A percentile compares a stretch with the other conserved stretches of the same genome.
Evolutionary conservation across 2,797 vertebrate genomes (phyloP).

Genomic region (Esox lucius): DNA sequence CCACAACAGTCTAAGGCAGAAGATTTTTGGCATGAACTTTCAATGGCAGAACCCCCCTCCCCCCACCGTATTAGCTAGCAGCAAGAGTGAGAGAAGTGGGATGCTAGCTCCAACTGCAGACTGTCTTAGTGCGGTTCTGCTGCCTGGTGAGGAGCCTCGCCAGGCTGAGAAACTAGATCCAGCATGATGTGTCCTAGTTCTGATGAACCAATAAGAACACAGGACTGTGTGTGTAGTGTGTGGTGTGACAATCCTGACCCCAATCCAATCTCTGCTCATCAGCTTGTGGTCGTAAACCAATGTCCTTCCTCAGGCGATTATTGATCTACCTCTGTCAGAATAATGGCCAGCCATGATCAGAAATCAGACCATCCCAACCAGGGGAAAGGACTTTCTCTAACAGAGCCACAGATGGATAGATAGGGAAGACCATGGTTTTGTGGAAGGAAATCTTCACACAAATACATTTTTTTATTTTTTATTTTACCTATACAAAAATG

Average conservation of each 20-base stretch:
- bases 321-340: conserved; percentile 46
- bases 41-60: too few relatives aligned
- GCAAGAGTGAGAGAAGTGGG: too few relatives aligned
- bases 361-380: background rate
- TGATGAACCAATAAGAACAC: conserved; percentile 66
- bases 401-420: background rate
- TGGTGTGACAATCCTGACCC: conserved; percentile 20
- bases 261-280: conserved; percentile 63
- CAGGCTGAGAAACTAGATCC: conserved; percentile 55
- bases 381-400: background rate
- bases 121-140: conserved; percentile 40
- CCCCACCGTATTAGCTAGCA: too few relatives aligned
- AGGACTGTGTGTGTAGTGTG: conserved; percentile 4
- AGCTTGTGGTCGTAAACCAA: conserved; percentile 50
- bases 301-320: conserved; percentile 50
- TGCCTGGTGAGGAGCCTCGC: background rate
- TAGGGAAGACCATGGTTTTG: background rate
- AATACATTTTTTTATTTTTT: too few relatives aligned
- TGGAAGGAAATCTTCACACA: too few relatives aligned
- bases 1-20: too few relatives aligned
- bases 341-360: background rate
- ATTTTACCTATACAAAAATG: too few relatives aligned
- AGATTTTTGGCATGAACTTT: too few relatives aligned
- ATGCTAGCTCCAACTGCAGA: too few relatives aligned
- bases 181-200: conserved; percentile 79